Conservation (phyloP, 1,140 invertebrate species). For the Leptonema lineaticorne region DNA sequence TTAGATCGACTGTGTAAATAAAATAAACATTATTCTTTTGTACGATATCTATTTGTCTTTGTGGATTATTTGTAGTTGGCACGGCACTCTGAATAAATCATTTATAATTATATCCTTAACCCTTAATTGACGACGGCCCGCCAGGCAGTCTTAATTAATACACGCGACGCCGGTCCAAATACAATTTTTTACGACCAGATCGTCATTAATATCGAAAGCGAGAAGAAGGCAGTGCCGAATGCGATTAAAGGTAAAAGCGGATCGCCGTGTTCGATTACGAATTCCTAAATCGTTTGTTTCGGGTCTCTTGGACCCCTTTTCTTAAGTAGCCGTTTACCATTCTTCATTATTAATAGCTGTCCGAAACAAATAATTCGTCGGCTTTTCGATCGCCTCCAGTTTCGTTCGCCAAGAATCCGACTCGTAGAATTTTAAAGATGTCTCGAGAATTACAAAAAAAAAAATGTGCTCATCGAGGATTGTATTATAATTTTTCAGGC, state of each 20-base stretch:
- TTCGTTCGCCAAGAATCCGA: background rate
- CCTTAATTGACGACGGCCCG: conserved; percentile 2
- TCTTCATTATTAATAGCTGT: conserved; percentile 24
- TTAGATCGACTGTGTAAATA: no score
- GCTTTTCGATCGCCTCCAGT: conserved; percentile 10
- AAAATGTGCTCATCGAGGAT: background rate
- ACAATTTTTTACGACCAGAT: conserved; percentile 9
- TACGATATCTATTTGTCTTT: no score
- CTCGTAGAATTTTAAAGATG: conserved; percentile 6
- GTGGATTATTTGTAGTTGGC: no score
- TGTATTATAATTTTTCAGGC: background rate
- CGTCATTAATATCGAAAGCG: conserved; percentile 17
- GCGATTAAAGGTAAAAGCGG: conserved; percentile 2
- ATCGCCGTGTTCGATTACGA: conserved; percentile 11
- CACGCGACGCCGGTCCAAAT: background rate
- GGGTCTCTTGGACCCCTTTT: background rate
- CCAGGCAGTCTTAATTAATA: conserved; percentile 2
- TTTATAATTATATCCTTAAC: conserved; percentile 5
- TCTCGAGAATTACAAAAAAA: background rate
- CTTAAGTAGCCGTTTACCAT: no score
- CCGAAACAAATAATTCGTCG: conserved; percentile 18
- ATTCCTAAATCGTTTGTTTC: conserved; percentile 10
- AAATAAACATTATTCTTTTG: no score
- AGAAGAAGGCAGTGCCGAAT: no score
- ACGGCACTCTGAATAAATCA: background rate